Base-by-base conservation (phyloP, 2,113 vertebrate species). In the Morphnarchus princeps region DNA sequence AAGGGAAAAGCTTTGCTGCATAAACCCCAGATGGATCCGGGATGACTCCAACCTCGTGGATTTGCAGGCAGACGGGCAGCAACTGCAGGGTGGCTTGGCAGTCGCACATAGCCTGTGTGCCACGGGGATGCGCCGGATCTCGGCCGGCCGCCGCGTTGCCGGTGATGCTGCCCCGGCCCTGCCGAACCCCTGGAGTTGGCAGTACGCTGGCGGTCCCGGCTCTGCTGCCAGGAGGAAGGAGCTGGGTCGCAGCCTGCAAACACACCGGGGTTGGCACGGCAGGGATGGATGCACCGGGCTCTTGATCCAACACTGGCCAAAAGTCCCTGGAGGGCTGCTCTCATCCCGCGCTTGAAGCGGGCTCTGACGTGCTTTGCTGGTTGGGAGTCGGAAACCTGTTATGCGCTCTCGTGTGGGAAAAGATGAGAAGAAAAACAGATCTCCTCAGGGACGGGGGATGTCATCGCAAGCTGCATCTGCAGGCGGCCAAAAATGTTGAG, bases 311-410 rank as follows among this genome's bases (percentile, higher is more conserved):
- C 28, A 5, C 28, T 3, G 12, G 22, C n/a, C 43, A 13, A 8
- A 34, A 42, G 36, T 42, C 36, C 7, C 29, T 6, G 13, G 34
- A 16, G 59, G 18, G 57, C 22, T 55, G 49, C 34, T 47, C 40
- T 38, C 5, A 1, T 15, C 62, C 55, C 3, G 34, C 1, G 0
- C 16, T 10, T 28, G 13, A 2, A 5, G 34, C 9, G 22, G 47
- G 59, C 13, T 65, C 59, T 6, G 26, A 25, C 7, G 18, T 34
- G 24, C 54, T 34, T 29, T 26, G 31, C 66, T 16, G 8, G 42
- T 38, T 26, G 54, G 17, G 24, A 54, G 38, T 24, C 3, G 16
- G 32, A 21, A 77, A 63, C 18, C 49, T 24, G n/a, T 22, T 49
- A 63, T 38, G 18, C 3, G 29, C 9, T 28, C 31, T 70, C 4